Conservation (phyloP, 2,888 invertebrate genomes). For the Tanypteryx hageni region DNA sequence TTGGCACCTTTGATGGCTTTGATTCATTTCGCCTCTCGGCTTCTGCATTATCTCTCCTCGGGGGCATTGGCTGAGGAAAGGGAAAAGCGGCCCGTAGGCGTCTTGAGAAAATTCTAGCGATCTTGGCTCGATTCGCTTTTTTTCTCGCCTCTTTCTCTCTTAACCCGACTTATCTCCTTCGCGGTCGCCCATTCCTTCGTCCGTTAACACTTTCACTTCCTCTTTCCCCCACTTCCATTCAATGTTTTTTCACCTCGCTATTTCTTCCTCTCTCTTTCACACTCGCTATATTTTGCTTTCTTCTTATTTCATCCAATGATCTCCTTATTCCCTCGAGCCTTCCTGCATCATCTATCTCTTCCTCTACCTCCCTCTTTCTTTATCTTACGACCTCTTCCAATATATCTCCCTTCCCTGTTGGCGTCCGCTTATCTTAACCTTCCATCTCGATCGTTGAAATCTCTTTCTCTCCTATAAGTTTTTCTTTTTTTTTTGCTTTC, state of each 20-base stretch:
- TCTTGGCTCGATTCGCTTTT: neutral
- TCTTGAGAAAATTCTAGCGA: neutral
- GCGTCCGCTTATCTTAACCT: neutral
- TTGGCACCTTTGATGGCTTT: constrained; percentile 46
- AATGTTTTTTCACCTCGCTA: neutral
- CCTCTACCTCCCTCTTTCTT: neutral
- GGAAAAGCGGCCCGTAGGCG: neutral
- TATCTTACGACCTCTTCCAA: neutral
- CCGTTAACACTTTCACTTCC: neutral
- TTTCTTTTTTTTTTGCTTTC: neutral
- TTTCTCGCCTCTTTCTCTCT: too few relatives aligned
- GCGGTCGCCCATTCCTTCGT: neutral
- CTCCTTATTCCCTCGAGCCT: neutral
- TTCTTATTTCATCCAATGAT: neutral
- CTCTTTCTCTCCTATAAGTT: neutral
- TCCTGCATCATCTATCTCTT: neutral
- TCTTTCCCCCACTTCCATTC: neutral
- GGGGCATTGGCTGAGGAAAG: neutral
- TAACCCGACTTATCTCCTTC: too few relatives aligned
- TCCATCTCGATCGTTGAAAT: constrained; percentile 13
- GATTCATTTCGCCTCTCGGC: constrained; percentile 36
- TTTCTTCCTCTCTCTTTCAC: neutral
- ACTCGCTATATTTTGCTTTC: neutral
- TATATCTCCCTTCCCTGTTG: neutral
- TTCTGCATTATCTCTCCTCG: constrained; percentile 5